Percentiles rank a stretch among this genome's conserved stretches.
Evolutionary conservation across 2,888 invertebrate genomes (phyloP).

Genomic region (Cephus pulcher): DNA sequence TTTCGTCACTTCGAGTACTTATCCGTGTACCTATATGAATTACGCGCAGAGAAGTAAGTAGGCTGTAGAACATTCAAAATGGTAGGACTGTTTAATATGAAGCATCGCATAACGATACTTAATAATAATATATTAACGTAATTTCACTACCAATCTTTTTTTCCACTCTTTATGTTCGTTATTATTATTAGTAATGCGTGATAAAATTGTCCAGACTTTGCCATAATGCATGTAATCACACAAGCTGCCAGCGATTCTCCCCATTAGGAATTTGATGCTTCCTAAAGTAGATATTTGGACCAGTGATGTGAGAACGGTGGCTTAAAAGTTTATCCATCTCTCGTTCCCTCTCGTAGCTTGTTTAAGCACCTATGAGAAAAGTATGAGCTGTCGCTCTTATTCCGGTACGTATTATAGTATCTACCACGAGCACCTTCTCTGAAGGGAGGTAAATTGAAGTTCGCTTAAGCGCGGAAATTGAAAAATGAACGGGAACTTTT

Average conservation of each 20-base stretch:
- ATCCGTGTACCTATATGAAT: too few species aligned
- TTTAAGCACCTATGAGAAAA: background rate
- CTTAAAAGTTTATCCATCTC: background rate
- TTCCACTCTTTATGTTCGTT: too few species aligned
- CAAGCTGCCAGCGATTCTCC: background rate
- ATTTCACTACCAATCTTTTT: too few species aligned
- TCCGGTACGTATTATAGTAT: background rate
- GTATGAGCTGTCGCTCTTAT: background rate
- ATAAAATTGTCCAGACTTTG: too few species aligned
- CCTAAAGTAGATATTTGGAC: background rate
- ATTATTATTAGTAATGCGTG: too few species aligned
- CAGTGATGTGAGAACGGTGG: background rate
- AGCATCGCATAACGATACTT: too few species aligned
- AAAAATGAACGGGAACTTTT: conserved; percentile 46
- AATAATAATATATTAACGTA: too few species aligned
- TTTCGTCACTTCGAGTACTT: too few species aligned
- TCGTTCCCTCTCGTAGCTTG: background rate
- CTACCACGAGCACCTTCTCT: background rate
- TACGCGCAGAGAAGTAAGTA: too few species aligned
- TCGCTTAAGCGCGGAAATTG: conserved; percentile 38
- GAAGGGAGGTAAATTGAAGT: conserved; percentile 13
- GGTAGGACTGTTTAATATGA: too few species aligned
- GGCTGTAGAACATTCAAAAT: too few species aligned
- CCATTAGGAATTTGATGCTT: background rate
- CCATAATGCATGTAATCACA: background rate